Evolutionary conservation across 2,797 vertebrate species (phyloP), one percentile per base, ranked within the genome.

Genomic region (Alectoris magna): DNA sequence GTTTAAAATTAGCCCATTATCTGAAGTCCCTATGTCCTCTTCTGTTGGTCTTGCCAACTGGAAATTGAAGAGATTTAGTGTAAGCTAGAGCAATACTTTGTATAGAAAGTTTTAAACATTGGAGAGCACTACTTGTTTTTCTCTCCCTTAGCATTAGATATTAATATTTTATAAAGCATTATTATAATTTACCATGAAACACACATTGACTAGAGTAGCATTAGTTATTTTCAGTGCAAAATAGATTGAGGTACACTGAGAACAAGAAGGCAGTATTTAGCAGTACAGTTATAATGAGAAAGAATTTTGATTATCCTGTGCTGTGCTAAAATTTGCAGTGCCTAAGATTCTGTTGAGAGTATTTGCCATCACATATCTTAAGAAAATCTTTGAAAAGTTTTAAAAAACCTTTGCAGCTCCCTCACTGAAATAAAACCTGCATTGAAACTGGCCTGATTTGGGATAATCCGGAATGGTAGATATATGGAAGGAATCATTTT

Each of bases 161-260:
- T 84, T 88, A 83, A 81, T 81, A 88, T 80, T 93, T 92, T 62
- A 83, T 87, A 75, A 81, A 68, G 43, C 9, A 67, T 85, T 60
- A 73, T 89, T 87, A 51, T 73, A 76, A 83, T 80, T 58, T 46
- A 53, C 11, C 49, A 64, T 77, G 41, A 90, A 82, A 83, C 58
- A 64, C 5, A 8, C 31, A 10, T 80, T 87, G 69, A 80, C 44
- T 53, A 79, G 17, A 21, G 16, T 77, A 81, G 59, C 43, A 70
- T 60, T 44, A 64, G 24, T 56, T 87, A 31, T 89, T 80, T 82
- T 82, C 72, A 86, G 19, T 12, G 11, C 44, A 86, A 83, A 34
- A 59, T 60, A 36, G 48, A 74, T 10, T 91, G 73, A 85, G 91
- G 76, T 70, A 62, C n/a, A 91, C 5, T 73, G 24, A 79, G 77